A percentile compares a stretch with the other conserved stretches of the same genome.
phyloP scores from a whole-genome alignment of 2,888 invertebrate species.

The Temnothorax unifasciatus region DNA sequence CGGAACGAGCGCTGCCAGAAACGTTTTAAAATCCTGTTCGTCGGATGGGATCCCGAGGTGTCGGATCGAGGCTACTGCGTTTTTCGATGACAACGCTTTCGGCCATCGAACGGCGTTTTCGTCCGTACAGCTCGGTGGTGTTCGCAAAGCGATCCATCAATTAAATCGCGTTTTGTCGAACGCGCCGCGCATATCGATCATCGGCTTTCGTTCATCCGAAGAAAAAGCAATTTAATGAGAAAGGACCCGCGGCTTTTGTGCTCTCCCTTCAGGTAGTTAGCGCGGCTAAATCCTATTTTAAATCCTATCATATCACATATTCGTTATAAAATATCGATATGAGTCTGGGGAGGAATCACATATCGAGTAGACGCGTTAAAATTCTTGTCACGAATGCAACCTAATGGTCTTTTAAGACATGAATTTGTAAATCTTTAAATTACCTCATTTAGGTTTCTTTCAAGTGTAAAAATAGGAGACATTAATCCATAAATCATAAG shows the following conservation, averaged over 20 bases:
- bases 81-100: constrained; percentile 55
- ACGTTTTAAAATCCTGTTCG: constrained; percentile 55
- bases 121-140: constrained; percentile 10
- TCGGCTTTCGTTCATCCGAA: constrained; percentile 41
- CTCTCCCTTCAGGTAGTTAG: constrained; percentile 14
- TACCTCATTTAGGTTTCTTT: background rate
- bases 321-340: constrained; percentile 12
- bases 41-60: constrained; percentile 47
- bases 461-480: background rate
- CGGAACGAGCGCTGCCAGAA: constrained; percentile 42
- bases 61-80: constrained; percentile 48
- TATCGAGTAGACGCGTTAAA: constrained; percentile 18
- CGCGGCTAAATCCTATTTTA: constrained; percentile 15
- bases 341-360: background rate
- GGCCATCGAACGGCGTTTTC: constrained; percentile 41
- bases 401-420: background rate
- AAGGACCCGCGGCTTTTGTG: background rate
- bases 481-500: background rate
- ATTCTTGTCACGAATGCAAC: constrained; percentile 18
- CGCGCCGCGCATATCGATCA: constrained; percentile 49
- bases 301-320: constrained; percentile 5
- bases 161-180: constrained; percentile 52
- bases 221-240: constrained; percentile 36
- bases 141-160: constrained; percentile 50
- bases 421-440: background rate